Evolutionary conservation across 2,113 vertebrate species (phyloP), one percentile per base, ranked within the genome.

Genomic region (Mesocricetus auratus): DNA sequence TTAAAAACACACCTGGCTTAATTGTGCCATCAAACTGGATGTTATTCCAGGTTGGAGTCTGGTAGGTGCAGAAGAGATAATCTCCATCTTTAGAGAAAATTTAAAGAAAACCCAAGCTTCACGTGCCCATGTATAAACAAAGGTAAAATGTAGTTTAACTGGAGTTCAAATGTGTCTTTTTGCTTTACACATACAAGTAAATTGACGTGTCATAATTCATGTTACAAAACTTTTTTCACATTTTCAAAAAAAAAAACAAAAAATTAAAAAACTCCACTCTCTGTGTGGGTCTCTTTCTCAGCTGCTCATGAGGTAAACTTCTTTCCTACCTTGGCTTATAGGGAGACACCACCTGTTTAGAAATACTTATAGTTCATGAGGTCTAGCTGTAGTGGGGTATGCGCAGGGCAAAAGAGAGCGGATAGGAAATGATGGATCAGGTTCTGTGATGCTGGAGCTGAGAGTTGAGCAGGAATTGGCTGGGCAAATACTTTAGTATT

Each of bases 151-250:
- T 93, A 50, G 71, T 77, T 83, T 83, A 29, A 82, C 1, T 77
- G 36, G 12, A 50, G 24, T 66, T 26, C 7, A 90, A 75, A 21
- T 2, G 1, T 85, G 16, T 39, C 56, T 85, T 81, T 50, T 86
- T 50, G 19, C 33, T 71, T 58, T 11, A 21, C 7, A 86, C 69
- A 60, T 58, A 88, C 62, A 53, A 17, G 56, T 77, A 83, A 81
- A 24, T 79, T 83, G 62, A 3, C 47, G 50, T 74, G 2, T 89
- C 19, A 88, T 21, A 60, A 73, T 39, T 83, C 16, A 12, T 33
- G 33, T 86, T 66, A 45, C 73, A 58, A 42, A 87, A 87, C 21
- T 45, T 92, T 42, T 96, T 96, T 91, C 82, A 66, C 42, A 85
- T 3, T 78, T 36, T 56, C 53, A 56, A 56, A 12, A 45, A 73